Percentiles rank a stretch among this genome's conserved stretches.
Conservation (phyloP, 2,113 vertebrate genomes). For the Podilymbus podiceps region DNA sequence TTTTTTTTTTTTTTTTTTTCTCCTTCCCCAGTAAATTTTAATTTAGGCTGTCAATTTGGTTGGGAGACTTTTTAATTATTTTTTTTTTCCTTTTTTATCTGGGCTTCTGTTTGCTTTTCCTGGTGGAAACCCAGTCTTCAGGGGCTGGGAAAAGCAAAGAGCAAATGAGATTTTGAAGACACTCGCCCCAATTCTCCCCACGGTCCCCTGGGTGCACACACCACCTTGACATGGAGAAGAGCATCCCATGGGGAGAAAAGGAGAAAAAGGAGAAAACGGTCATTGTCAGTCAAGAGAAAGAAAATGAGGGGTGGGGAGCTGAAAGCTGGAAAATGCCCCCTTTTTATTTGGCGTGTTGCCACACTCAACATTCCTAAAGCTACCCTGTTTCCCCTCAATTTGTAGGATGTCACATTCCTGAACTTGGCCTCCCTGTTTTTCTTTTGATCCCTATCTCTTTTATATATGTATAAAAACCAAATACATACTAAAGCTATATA, state of each 20-base stretch:
- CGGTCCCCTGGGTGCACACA: fast-evolving
- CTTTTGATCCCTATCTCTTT: neutral
- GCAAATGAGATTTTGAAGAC: neutral
- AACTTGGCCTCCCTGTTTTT: neutral
- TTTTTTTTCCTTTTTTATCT: neutral
- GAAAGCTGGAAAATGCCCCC: neutral
- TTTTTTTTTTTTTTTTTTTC: neutral
- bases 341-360: neutral
- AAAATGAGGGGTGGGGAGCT: neutral
- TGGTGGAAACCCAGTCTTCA: fast-evolving
- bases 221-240: neutral
- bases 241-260: neutral
- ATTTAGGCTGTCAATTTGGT: neutral
- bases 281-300: neutral
- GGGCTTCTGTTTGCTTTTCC: neutral
- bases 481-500: neutral
- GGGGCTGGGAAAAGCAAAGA: neutral
- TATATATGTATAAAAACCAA: neutral
- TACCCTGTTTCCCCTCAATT: neutral
- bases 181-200: neutral
- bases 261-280: neutral
- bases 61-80: too few species aligned
- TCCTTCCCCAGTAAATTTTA: neutral
- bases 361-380: neutral
- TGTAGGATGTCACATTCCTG: neutral